Evolutionary conservation across 2,113 vertebrate species (phyloP).

Genomic region (Bucco capensis): DNA sequence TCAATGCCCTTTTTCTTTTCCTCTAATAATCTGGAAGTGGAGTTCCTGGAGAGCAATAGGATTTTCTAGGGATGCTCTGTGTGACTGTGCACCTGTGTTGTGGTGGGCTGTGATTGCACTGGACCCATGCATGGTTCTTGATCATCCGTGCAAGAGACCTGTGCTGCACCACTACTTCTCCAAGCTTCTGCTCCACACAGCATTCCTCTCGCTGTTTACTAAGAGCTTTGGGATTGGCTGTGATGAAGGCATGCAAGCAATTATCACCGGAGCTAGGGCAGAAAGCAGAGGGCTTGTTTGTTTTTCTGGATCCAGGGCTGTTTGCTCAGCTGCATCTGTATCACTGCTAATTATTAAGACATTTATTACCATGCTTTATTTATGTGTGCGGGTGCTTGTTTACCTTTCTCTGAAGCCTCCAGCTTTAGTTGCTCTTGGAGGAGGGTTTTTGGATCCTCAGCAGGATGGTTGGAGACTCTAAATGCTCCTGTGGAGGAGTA

Average conservation of each 20-base stretch:
- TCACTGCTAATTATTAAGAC: conserved; percentile 54
- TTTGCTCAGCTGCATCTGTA: conserved; percentile 62
- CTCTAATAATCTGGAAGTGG: neutral
- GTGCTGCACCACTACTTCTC: neutral
- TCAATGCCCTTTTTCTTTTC: neutral
- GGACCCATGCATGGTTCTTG: neutral
- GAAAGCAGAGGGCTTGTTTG: conserved; percentile 9
- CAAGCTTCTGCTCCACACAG: accelerated
- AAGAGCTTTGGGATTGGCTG: neutral
- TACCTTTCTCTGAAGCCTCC: conserved; percentile 8
- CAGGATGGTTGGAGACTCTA: neutral
- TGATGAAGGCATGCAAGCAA: neutral
- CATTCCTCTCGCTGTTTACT: neutral
- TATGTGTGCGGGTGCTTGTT: conserved; percentile 14
- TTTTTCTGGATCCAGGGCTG: conserved; percentile 23
- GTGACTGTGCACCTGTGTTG: accelerated
- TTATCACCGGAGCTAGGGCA: conserved; percentile 20
- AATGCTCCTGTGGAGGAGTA: neutral
- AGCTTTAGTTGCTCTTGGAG: neutral
- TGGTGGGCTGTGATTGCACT: neutral
- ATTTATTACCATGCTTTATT: conserved; percentile 40
- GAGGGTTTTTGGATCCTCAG: neutral
- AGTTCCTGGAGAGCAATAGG: neutral
- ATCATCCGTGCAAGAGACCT: too few species aligned
- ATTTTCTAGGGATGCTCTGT: neutral